phyloP scores from a whole-genome alignment of 2,113 vertebrate species.

The Casuarius casuarius region DNA sequence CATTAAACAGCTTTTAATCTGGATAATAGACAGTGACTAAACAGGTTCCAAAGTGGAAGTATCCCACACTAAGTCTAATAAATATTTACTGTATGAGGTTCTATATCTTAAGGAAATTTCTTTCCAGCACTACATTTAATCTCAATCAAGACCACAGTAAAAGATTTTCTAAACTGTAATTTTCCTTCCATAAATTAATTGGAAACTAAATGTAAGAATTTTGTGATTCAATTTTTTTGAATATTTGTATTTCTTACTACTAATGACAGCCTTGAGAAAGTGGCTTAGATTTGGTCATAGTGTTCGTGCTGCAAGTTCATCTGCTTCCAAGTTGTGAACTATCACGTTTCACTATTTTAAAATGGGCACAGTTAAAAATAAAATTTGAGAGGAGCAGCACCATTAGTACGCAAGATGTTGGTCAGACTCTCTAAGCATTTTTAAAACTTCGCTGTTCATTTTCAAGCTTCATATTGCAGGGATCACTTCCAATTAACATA shows the following conservation, averaged over 20 bases:
- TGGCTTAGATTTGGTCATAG: not conserved
- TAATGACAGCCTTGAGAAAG: not conserved
- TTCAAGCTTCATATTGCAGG: not conserved
- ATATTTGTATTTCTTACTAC: not conserved
- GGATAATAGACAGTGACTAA: not conserved
- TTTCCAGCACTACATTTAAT: not conserved
- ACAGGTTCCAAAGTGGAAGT: not conserved
- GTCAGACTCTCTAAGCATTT: not conserved
- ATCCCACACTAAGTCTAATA: not conserved
- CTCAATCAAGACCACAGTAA: not conserved
- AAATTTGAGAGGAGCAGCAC: not conserved
- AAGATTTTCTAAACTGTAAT: not conserved
- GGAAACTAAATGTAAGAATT: not conserved
- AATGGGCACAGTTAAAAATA: constrained; percentile 19
- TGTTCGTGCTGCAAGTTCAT: not conserved
- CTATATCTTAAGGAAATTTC: not conserved
- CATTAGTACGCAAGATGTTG: not conserved
- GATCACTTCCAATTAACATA: not conserved
- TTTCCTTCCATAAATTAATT: not conserved
- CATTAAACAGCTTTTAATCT: not conserved
- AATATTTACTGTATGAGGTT: not conserved
- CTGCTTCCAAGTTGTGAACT: not conserved
- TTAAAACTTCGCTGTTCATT: not conserved
- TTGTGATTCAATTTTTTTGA: not conserved
- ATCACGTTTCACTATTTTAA: constrained; percentile 11